Evolutionary conservation across 1,140 invertebrate genomes (phyloP), one percentile per base, ranked within the genome.

Genomic region (Heliconius congener): DNA sequence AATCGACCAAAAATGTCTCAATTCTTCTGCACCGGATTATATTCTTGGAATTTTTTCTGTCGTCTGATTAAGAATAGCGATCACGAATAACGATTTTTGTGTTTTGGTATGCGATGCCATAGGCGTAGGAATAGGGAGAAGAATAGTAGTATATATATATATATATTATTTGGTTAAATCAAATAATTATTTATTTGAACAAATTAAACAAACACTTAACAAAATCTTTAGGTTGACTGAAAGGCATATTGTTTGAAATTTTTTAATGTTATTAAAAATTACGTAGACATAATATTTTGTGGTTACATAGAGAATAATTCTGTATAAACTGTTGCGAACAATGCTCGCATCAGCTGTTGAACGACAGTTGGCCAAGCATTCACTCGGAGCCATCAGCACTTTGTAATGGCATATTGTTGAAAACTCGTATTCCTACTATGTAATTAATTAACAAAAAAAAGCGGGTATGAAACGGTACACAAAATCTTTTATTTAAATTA

Each of bases 251-350:
- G 83, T 81, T 82, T 88, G 90, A 88, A 93, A 85, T 89, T 93
- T 83, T 93, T 92, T 93, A 92, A 92, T 88, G 84, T 85, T 86
- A 87, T 91, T 91, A 91, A 93, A 93, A 92, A 94, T 94, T 94
- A 94, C 90, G 90, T 92, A 92, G 91, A 94, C 92, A 94, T 94
- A 92, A 90, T 91, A 92, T 91, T 91, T 92, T 90, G 85, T 90
- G 93, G 93, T 93, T 94, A 94, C 89, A 94, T 93, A 92, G 86
- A 30, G 60, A 92, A 90, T 93, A 88, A 89, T 91, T 92, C 90
- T 89, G 88, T 94, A 92, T 92, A 94, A 93, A 94, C 91, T 86
- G 87, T 90, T 86, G 85, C 86, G 66, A 77, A 55, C 86, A 90
- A 91, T 90, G 86, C 82, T 86, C 89, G 84, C 85, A 89, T 85